Evolutionary conservation across 2,888 invertebrate genomes (phyloP), one percentile per base, ranked within the genome.

Genomic region (Linnaemya tessellans): DNA sequence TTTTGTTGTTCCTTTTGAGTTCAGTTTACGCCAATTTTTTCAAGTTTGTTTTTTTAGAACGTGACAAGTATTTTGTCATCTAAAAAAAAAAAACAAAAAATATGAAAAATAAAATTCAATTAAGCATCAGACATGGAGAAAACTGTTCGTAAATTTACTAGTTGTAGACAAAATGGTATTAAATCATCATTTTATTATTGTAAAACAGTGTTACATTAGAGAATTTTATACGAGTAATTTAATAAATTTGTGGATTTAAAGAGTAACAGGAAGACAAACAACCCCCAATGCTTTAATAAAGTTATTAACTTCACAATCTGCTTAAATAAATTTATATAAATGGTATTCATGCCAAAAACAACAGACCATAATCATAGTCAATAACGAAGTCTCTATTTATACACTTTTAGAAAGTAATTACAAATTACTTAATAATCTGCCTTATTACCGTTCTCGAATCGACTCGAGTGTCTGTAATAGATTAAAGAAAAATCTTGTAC

Each of bases 61-160:
- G 77, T 82, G 82, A 77, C 82, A 71, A 71, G 64, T 58, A 49
- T 58, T 82, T 82, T 82, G 70, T 82, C 82, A 71, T 70, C 20
- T 56, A 43, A 25, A 54, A n/a, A n/a, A n/a, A n/a, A 30, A 30
- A 30, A n/a, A 56, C 30, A 41, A 41, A 43, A n/a, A n/a, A 30
- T 30, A 65, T 51, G 11, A 35, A n/a, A 51, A 70, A 77, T 62
- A 75, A 67, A 77, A 77, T 77, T 71, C 38, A 82, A 82, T 78
- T 78, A 78, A 77, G 58, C 41, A 20, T 15, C 43, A 82, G 77
- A 71, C 65, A 65, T 38, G 35, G 38, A 38, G 46, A 22, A 62
- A 60, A 71, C 49, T 49, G 20, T 38, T 62, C 9, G 46, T 49
- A 46, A 62, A 68, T 54, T 56, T 30, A 60, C 13, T 1, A 49